These are phyloP conservation scores for Tiliqua scincoides DNA, from an alignment of 2,113 vertebrate genomes.

Conservation along the genomic window DNA sequence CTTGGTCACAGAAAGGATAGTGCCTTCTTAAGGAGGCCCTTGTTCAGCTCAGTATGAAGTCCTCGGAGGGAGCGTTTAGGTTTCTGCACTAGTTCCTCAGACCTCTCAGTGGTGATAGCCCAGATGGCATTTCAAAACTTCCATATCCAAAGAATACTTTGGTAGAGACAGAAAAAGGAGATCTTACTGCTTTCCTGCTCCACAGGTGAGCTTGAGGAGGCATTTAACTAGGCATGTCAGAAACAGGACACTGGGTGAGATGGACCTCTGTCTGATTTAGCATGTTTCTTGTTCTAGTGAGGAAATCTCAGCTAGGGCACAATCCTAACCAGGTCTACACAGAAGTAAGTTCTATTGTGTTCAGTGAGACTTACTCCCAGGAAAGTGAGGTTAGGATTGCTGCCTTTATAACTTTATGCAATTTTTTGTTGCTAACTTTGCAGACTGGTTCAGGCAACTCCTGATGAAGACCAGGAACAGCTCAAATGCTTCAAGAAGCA, in stretches of 20 bases:
- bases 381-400: too few relatives aligned
- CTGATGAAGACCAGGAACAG: constrained; percentile 61
- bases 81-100: background rate
- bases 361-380: too few relatives aligned
- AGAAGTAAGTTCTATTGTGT: too few relatives aligned
- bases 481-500: background rate
- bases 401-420: background rate
- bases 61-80: background rate
- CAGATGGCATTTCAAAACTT: background rate
- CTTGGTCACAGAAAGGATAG: background rate
- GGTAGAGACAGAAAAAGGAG: too few relatives aligned
- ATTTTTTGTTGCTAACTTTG: background rate
- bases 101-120: background rate
- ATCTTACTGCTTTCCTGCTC: too few relatives aligned
- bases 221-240: too few relatives aligned
- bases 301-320: background rate
- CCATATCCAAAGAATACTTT: too few relatives aligned
- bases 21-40: background rate
- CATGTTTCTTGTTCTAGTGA: background rate
- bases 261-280: background rate
- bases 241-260: too few relatives aligned
- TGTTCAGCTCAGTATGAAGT: background rate
- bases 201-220: too few relatives aligned
- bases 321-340: too few relatives aligned
- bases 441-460: constrained; percentile 76